phyloP scores from a whole-genome alignment of 2,797 vertebrate genomes.

The Micrastur ruficollis region DNA sequence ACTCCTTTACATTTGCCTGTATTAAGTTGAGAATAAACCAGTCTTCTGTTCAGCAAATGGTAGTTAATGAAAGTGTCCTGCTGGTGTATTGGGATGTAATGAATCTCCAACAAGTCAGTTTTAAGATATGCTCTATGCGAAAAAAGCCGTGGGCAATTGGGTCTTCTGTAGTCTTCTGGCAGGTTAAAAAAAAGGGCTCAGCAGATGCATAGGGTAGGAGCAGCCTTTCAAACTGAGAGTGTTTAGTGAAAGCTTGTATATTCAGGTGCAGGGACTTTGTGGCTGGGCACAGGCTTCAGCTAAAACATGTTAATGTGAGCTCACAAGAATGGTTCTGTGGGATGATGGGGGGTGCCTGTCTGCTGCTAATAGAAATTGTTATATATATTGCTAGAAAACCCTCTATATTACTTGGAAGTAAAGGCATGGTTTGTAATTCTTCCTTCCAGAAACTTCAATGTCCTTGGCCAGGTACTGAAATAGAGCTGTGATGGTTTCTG shows the following conservation, averaged over 20 bases:
- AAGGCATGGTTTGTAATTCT: background rate
- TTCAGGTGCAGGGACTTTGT: background rate
- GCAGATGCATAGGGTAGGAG: background rate
- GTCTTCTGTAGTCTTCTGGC: background rate
- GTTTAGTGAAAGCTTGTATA: rapidly evolving
- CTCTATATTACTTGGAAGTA: background rate
- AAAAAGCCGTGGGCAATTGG: too few species aligned
- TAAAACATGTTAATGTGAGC: background rate
- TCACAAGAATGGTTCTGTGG: background rate
- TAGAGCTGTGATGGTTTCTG: background rate
- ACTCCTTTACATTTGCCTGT: background rate
- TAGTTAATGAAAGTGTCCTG: background rate
- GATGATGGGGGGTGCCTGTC: background rate
- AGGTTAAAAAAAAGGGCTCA: background rate
- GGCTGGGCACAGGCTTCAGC: background rate
- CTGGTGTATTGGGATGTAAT: background rate
- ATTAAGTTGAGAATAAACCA: background rate
- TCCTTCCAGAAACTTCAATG: background rate
- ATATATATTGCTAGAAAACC: background rate
- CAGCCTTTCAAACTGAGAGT: background rate
- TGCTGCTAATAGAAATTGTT: background rate
- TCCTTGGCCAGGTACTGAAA: background rate
- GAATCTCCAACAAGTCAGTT: background rate
- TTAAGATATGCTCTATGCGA: background rate
- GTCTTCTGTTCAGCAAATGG: background rate